Base-by-base conservation (phyloP, 2,888 invertebrate species). In the Patella depressa region DNA sequence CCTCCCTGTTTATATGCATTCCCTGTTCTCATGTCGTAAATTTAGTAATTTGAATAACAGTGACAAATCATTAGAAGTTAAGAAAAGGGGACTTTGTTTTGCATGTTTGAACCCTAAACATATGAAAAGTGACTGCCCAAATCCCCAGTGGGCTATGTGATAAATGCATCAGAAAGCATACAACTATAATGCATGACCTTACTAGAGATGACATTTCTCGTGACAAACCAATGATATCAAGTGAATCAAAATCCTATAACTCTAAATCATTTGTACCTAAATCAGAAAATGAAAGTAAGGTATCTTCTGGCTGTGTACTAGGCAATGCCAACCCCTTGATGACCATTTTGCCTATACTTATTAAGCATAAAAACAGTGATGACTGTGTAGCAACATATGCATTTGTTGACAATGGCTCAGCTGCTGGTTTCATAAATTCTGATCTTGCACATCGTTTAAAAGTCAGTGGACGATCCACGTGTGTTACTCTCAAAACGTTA, bases 91-190 rank as follows among this genome's bases (percentile, higher is more conserved):
- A 59, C n/a, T 59, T 5, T 59, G 59, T 59, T 59, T 59, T n/a
- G 59, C 59, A n/a, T 12, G 59, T 59, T 59, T 59, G 3, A 59
- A 59, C n/a, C 59, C 59, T n/a, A 59, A 59, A n/a, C 59, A 59
- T 59, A 59, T 15, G 5, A 59, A 59, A n/a, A n/a, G 5, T 59
- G 59, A 59, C n/a, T 59, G 59, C 59, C 59, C n/a, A 2, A 65
- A 65, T 15, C n/a, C 19, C 24, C 11, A 19, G 12, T 65, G 65
- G 65, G 65, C 19, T 19, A 19, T 65, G 65, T 65, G 65, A 65
- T 19, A 65, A 65, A 19, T 65, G 65, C 14, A 2, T 2, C 9
- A n/a, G 24, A 65, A 14, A 11, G 15, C 65, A 65, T 65, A 65
- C 19, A 4, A 65, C 65, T 5, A 15, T 65, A 65, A 65, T 65